Evolutionary conservation across 2,113 vertebrate genomes (phyloP), one percentile per base, ranked within the genome.

Genomic region (Ophthalmolycus amberensis): DNA sequence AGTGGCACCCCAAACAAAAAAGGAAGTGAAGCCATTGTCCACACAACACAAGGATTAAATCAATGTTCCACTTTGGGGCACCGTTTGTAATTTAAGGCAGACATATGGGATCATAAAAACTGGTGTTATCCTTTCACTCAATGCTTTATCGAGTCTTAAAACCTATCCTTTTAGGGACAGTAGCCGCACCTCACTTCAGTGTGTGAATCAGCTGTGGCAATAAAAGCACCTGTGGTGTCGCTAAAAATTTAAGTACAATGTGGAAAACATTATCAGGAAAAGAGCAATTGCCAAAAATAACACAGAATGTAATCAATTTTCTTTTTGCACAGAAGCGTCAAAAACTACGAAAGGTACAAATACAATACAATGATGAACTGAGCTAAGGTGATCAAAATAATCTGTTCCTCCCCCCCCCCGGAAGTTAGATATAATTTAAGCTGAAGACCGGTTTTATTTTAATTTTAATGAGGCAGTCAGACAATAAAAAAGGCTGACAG

Each of bases 401-500:
- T 54, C 16, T 54, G 60, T 40, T 42, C 34, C 27, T 22, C 14
- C 32, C 32, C 32, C 27, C 32, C 5, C 6, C 10, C 10, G 29
- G 14, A 76, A 52, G 37, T 54, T 29, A 16, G 27, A 34, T n/a
- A 32, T 22, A 32, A 58, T 54, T 20, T 8, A 27, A 60, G 27
- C 38, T 16, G 20, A 77, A 37, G 10, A 25, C 25, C 25, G 25
- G 25, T 25, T 25, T 25, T 25, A 25, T 25, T 25, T 25, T 25
- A 25, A 25, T 25, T 25, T 25, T 25, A 25, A 25, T 25, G 25
- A 25, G 25, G 25, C 25, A 25, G 25, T 25, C 25, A 72, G 52
- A 37, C 11, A 40, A 25, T 48, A 34, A 66, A 58, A 66, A 22
- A n/a, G 14, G 7, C 54, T 79, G 75, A 79, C 63, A 75, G 8